Conservation (phyloP, 2,888 invertebrate species). For the Odontothrips loti region DNA sequence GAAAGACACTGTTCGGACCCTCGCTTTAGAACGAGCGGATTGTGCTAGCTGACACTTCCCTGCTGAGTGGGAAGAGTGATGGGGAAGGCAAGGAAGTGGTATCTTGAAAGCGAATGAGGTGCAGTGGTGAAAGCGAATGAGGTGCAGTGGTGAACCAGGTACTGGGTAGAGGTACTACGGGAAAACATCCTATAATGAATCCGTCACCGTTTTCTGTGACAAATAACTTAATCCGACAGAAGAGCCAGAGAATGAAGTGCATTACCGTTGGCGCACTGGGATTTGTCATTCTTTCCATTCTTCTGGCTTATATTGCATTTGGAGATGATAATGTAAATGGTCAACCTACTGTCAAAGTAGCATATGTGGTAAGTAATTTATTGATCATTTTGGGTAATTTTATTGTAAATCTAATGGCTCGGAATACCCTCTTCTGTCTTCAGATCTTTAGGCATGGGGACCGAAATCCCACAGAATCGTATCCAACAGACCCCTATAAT, state of each 20-base stretch:
- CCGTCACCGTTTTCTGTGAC: neutral
- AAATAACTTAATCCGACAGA: neutral
- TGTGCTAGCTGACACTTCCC: no score
- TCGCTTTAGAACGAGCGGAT: no score
- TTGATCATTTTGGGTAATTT: neutral
- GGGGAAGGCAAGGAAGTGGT: no score
- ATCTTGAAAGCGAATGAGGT: no score
- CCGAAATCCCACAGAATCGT: constrained; percentile 67
- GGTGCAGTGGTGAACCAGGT: neutral
- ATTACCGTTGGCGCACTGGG: constrained; percentile 31
- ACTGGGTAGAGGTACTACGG: neutral
- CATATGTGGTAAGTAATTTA: constrained; percentile 1
- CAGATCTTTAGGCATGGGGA: constrained; percentile 80
- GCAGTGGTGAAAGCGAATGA: neutral
- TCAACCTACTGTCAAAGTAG: neutral
- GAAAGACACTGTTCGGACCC: no score
- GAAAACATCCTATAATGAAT: neutral
- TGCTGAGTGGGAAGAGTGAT: no score
- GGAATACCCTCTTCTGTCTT: neutral
- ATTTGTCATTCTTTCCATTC: constrained; percentile 30
- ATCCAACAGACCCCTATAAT: constrained; percentile 73
- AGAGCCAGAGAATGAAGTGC: constrained; percentile 28
- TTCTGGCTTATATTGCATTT: constrained; percentile 34
- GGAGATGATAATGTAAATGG: constrained; percentile 29
- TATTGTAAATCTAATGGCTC: neutral